Conservation (phyloP, 1,140 invertebrate species). For the Limonius californicus region DNA sequence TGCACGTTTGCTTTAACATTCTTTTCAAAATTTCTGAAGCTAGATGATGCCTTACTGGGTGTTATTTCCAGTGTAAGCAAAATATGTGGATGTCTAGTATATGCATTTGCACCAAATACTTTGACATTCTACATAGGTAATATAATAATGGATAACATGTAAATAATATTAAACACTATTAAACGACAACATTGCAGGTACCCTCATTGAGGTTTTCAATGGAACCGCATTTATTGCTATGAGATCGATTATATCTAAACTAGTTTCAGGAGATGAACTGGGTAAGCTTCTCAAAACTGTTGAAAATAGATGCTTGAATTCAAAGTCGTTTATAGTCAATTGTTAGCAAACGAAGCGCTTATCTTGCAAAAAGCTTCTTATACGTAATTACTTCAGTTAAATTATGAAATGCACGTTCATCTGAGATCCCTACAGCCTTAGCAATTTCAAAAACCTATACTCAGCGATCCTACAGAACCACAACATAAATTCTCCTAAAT, state of each 20-base stretch:
- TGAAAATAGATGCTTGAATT: neutral
- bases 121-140: constrained; percentile 48
- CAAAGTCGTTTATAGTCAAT: too few species aligned
- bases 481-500: too few species aligned
- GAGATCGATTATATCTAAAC: constrained; percentile 68
- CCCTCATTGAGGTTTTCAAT: constrained; percentile 66
- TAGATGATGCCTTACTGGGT: constrained; percentile 50
- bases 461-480: too few species aligned
- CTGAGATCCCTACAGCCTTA: too few species aligned
- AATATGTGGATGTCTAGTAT: constrained; percentile 47
- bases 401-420: too few species aligned
- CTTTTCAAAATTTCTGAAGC: constrained; percentile 48
- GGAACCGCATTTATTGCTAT: constrained; percentile 71
- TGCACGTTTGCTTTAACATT: constrained; percentile 48
- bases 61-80: constrained; percentile 49
- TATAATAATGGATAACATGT: too few species aligned
- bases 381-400: too few species aligned
- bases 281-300: constrained; percentile 52
- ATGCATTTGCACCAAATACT: constrained; percentile 48
- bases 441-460: too few species aligned
- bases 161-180: neutral
- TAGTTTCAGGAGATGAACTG: constrained; percentile 62
- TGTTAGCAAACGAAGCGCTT: too few species aligned
- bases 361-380: too few species aligned
- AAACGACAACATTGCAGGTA: constrained; percentile 47